These are phyloP conservation scores for Lycocorax pyrrhopterus DNA, from an alignment of 2,113 vertebrate genomes.

Conservation along the genomic window DNA sequence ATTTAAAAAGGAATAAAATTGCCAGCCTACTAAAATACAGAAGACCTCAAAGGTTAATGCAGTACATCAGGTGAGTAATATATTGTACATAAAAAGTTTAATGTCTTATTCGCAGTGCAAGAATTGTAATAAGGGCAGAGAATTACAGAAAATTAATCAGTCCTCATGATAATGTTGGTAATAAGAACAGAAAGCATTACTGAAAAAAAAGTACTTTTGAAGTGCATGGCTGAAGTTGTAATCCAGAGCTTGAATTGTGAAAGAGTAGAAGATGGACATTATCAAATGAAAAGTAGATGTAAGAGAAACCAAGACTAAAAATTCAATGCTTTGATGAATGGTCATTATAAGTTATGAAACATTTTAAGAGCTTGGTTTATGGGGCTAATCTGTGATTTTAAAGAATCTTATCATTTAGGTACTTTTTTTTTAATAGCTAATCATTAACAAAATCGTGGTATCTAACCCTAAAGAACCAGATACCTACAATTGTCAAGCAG, in stretches of 20 bases:
- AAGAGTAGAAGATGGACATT: accelerated
- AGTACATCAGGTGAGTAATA: constrained; percentile 6
- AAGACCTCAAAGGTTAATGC: constrained; percentile 38
- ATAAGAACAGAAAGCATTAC: not conserved
- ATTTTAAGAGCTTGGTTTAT: not conserved
- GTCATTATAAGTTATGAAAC: not conserved
- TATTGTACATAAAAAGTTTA: constrained; percentile 40
- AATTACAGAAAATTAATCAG: constrained; percentile 33
- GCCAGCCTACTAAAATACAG: not conserved
- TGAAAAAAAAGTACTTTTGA: not conserved
- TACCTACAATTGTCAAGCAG: not conserved
- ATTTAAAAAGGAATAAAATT: not conserved
- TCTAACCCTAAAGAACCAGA: not conserved
- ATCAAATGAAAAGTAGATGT: not conserved
- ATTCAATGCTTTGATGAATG: not conserved
- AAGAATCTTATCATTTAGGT: not conserved
- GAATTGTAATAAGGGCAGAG: constrained; percentile 9
- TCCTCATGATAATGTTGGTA: not conserved
- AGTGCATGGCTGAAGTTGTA: not conserved
- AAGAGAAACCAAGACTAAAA: not conserved
- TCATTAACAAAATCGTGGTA: not conserved
- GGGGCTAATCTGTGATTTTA: not conserved
- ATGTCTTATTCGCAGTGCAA: not conserved
- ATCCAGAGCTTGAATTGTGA: not conserved
- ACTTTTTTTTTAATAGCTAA: not conserved